Percentiles rank a stretch among this genome's conserved stretches.
Conservation (phyloP, 2,888 invertebrate genomes). For the Dione juno region DNA sequence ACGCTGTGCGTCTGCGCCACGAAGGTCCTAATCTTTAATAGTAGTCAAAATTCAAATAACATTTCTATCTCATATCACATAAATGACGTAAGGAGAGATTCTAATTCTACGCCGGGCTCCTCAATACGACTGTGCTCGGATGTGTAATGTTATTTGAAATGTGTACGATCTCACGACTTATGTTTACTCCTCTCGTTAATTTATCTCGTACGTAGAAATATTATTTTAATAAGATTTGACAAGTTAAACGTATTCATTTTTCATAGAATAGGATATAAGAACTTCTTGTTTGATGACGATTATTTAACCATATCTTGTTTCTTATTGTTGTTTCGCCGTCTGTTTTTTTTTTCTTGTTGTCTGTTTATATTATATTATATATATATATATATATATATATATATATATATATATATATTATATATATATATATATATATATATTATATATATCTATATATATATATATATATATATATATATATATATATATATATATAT, state of each 20-base stretch:
- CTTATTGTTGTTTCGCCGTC: background rate
- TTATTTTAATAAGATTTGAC: background rate
- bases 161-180: conserved; percentile 39
- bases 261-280: background rate
- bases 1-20: too few relatives aligned
- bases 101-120: conserved; percentile 19
- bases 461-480: too few relatives aligned
- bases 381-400: too few relatives aligned
- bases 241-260: background rate
- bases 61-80: background rate
- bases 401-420: too few relatives aligned
- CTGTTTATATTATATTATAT: too few relatives aligned
- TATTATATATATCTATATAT: too few relatives aligned
- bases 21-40: background rate
- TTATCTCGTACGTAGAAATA: conserved; percentile 1
- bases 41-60: background rate
- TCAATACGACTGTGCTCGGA: conserved; percentile 1
- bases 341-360: too few relatives aligned
- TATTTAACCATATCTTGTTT: conserved; percentile 5
- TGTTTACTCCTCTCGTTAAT: background rate
- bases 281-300: background rate
- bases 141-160: conserved; percentile 36
- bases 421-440: too few relatives aligned
- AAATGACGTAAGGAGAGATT: conserved; percentile 12
- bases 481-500: too few relatives aligned